Conservation (phyloP, 2,888 invertebrate genomes). For the Protodeltote pygarga region DNA sequence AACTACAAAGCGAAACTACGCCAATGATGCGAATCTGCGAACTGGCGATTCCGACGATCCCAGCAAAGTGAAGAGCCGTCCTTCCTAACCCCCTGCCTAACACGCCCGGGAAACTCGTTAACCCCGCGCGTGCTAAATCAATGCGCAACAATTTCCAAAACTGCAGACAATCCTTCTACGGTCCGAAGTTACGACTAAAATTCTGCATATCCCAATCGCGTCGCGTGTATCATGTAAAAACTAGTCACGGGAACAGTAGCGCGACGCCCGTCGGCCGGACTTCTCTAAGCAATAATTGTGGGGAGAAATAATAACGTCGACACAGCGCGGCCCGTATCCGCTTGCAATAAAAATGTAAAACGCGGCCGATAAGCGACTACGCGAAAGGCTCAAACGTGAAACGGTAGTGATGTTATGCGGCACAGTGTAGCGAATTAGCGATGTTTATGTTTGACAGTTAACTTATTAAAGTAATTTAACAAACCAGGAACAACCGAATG, state of each 20-base stretch:
- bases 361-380: slow-evolving; percentile 83
- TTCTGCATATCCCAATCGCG: slow-evolving; percentile 6
- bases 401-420: slow-evolving; percentile 56
- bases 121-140: too few relatives aligned
- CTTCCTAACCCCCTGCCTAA: too few relatives aligned
- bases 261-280: slow-evolving; percentile 52
- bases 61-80: too few relatives aligned
- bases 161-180: too few relatives aligned
- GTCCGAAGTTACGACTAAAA: too few relatives aligned
- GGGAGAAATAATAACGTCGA: slow-evolving; percentile 84
- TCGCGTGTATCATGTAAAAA: slow-evolving; percentile 21
- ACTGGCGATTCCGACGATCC: too few relatives aligned
- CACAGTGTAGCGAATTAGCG: slow-evolving; percentile 22
- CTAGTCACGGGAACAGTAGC: slow-evolving; percentile 46
- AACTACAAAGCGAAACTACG: too few relatives aligned
- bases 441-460: not conserved
- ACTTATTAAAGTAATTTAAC: too few relatives aligned
- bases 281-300: slow-evolving; percentile 84
- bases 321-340: slow-evolving; percentile 82
- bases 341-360: slow-evolving; percentile 87
- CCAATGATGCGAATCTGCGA: too few relatives aligned
- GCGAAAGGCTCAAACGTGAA: slow-evolving; percentile 80
- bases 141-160: too few relatives aligned
- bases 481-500: too few relatives aligned
- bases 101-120: too few relatives aligned